phyloP scores from a whole-genome alignment of 2,888 invertebrate species.

The Bembecia ichneumoniformis region DNA sequence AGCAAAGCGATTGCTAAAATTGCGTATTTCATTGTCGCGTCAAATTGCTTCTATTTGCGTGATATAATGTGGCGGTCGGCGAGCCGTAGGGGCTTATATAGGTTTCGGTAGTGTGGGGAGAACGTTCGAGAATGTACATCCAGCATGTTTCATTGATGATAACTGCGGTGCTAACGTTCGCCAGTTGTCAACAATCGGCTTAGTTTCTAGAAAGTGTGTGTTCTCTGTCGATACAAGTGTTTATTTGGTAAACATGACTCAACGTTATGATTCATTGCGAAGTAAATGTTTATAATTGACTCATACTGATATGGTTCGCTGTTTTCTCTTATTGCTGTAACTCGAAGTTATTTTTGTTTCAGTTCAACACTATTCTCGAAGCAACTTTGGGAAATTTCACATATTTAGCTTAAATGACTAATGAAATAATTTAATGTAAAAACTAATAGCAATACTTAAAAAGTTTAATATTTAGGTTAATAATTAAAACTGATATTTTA shows the following conservation, averaged over 20 bases:
- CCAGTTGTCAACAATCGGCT: conserved; percentile 41
- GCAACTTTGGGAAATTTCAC: no score
- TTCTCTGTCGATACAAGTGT: not conserved
- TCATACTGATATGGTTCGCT: not conserved
- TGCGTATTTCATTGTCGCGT: conserved; percentile 37
- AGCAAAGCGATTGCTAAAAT: conserved; percentile 33
- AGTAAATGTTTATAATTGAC: not conserved
- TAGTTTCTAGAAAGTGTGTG: conserved; percentile 5
- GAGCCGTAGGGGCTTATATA: conserved; percentile 42
- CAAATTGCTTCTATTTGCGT: conserved; percentile 16
- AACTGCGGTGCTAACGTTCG: conserved; percentile 40
- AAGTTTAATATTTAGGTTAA: no score
- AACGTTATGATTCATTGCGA: not conserved
- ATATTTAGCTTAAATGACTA: no score
- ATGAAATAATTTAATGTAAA: no score
- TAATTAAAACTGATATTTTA: no score
- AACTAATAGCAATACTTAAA: no score
- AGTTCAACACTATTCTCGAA: no score
- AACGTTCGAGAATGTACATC: conserved; percentile 58
- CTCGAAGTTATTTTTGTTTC: not conserved
- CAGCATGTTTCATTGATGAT: conserved; percentile 44
- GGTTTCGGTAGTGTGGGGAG: conserved; percentile 38
- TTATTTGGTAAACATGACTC: conserved; percentile 2
- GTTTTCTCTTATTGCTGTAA: not conserved
- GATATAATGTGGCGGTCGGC: conserved; percentile 29